phyloP scores from a whole-genome alignment of 23 tunicate genomes.

The Halocynthia aurantium region DNA sequence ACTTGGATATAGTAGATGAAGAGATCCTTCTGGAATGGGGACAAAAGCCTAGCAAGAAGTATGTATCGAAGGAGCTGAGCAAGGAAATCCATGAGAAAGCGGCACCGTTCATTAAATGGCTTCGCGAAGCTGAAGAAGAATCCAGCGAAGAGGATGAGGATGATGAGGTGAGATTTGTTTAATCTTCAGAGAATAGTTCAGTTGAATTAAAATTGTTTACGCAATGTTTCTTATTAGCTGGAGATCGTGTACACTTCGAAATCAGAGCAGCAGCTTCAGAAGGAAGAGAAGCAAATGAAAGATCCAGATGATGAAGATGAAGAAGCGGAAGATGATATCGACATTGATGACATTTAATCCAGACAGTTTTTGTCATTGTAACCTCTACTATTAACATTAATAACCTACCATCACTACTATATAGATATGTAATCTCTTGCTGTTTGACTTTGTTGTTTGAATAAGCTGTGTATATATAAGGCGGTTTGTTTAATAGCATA shows the following conservation, averaged over 20 bases:
- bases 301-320: slow-evolving; percentile 32
- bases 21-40: slow-evolving; percentile 96
- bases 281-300: slow-evolving; percentile 49
- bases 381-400: background rate
- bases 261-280: slow-evolving; percentile 58
- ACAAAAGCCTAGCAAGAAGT: slow-evolving; percentile 89
- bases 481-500: too few species aligned
- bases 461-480: too few species aligned
- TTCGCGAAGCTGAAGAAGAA: slow-evolving; percentile 93
- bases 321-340: slow-evolving; percentile 70
- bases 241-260: slow-evolving; percentile 61
- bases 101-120: slow-evolving; percentile 89
- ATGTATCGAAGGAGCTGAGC: slow-evolving; percentile 88
- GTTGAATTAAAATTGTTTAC: background rate
- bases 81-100: slow-evolving; percentile 56
- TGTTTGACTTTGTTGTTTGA: too few species aligned
- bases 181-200: background rate
- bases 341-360: slow-evolving; percentile 85
- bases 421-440: too few species aligned
- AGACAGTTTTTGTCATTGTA: background rate
- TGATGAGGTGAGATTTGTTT: slow-evolving; percentile 21
- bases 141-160: slow-evolving; percentile 84
- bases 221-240: slow-evolving; percentile 26
- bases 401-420: too few species aligned
- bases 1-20: slow-evolving; percentile 90